Conservation (phyloP, 2,888 invertebrate species). For the Cabera pusaria region DNA sequence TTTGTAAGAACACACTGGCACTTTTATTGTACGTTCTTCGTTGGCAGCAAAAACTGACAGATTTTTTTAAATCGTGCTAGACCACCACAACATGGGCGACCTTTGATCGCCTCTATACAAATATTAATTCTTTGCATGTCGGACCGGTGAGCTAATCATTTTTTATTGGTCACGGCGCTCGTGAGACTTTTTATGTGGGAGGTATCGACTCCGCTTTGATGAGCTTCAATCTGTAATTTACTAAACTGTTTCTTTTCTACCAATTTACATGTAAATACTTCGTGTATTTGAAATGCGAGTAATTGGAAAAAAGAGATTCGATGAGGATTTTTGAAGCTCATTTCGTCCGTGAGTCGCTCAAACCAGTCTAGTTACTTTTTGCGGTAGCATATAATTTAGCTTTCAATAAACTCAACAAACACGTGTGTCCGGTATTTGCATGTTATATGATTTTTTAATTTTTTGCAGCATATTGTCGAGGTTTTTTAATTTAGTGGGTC, state of each 20-base stretch:
- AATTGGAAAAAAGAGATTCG: constrained; percentile 26
- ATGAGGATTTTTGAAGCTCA: constrained; percentile 15
- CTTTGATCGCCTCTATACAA: constrained; percentile 72
- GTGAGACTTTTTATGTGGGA: constrained; percentile 54
- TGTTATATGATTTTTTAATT: constrained; percentile 3
- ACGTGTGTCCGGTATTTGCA: constrained; percentile 18
- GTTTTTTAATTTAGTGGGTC: constrained; percentile 12
- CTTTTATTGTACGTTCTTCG: constrained; percentile 78
- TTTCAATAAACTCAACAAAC: constrained; percentile 27
- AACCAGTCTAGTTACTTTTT: constrained; percentile 27
- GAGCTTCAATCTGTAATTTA: constrained; percentile 30
- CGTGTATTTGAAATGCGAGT: constrained; percentile 21
- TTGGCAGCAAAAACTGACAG: constrained; percentile 65
- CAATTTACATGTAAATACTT: constrained; percentile 30
- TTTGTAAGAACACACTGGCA: constrained; percentile 80
- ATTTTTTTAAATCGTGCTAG: constrained; percentile 61
- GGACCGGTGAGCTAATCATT: constrained; percentile 60
- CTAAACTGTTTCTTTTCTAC: constrained; percentile 31
- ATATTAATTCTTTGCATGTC: constrained; percentile 70
- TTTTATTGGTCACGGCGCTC: constrained; percentile 59
- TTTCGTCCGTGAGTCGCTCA: constrained; percentile 8
- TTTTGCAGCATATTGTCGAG: constrained; percentile 2
- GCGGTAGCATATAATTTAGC: constrained; percentile 27
- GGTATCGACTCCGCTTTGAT: constrained; percentile 47
- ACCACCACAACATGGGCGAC: constrained; percentile 55